phyloP scores from a whole-genome alignment of 2,888 invertebrate species.

The Drosophila dives region DNA sequence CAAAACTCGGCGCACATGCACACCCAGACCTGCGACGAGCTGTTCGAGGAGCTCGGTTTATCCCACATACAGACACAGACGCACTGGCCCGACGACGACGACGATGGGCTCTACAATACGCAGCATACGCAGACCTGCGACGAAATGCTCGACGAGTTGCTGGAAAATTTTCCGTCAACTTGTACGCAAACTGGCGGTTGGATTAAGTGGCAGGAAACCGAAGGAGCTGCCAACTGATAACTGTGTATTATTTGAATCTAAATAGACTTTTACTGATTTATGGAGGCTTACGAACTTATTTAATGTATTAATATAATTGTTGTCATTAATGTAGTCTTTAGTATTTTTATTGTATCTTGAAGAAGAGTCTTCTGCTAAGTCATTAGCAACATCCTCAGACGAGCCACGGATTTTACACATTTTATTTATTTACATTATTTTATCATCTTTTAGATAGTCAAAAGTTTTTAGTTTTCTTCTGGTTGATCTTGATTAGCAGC shows the following conservation, averaged over 20 bases:
- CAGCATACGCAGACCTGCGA: constrained; percentile 84
- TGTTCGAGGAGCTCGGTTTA: constrained; percentile 87
- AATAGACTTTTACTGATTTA: constrained; percentile 19
- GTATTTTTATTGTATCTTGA: neutral
- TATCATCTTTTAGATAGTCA: constrained; percentile 20
- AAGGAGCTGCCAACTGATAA: constrained; percentile 13
- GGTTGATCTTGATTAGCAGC: constrained; percentile 43
- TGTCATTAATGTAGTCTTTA: constrained; percentile 2
- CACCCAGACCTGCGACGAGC: constrained; percentile 87
- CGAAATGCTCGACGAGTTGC: constrained; percentile 78
- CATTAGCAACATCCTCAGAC: neutral
- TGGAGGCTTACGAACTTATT: constrained; percentile 16
- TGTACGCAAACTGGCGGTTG: constrained; percentile 84
- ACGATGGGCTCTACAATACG: constrained; percentile 73
- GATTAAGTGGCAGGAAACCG: constrained; percentile 68
- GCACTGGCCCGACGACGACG: constrained; percentile 84
- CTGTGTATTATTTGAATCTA: neutral
- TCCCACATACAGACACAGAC: constrained; percentile 89
- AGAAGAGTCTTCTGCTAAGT: neutral
- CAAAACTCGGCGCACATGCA: constrained; percentile 70
- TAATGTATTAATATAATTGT: constrained; percentile 16
- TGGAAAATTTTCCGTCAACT: constrained; percentile 82
- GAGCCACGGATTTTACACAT: neutral
- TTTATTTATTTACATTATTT: constrained; percentile 1
- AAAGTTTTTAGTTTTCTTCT: constrained; percentile 27